phyloP scores from a whole-genome alignment of 2,113 vertebrate species.

The Cyanoramphus novaezelandiae region DNA sequence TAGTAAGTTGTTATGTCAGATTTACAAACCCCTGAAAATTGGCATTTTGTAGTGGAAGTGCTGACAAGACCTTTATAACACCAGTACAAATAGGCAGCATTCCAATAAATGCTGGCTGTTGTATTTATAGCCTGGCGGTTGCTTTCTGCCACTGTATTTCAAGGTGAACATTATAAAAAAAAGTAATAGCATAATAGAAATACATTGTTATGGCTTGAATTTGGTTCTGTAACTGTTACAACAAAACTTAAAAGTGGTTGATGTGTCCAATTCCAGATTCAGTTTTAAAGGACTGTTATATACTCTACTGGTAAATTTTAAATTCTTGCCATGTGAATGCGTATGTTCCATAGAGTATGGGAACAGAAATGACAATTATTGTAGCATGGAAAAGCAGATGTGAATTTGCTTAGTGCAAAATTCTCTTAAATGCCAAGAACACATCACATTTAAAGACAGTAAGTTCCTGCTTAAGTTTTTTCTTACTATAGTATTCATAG shows the following conservation, averaged over 20 bases:
- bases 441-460: not conserved
- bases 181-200: not conserved
- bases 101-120: not conserved
- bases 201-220: not conserved
- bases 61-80: conserved; percentile 45
- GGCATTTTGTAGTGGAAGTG: conserved; percentile 18
- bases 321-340: not conserved
- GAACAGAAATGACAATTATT: not conserved
- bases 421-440: not conserved
- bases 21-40: conserved; percentile 20
- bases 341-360: not conserved
- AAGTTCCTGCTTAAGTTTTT: not conserved
- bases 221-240: not conserved
- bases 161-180: not conserved
- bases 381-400: not conserved
- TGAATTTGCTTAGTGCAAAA: not conserved
- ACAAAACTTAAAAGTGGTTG: not conserved
- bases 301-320: not conserved
- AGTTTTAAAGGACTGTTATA: not conserved
- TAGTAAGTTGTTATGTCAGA: conserved; percentile 22
- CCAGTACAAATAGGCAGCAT: not conserved
- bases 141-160: conserved; percentile 9
- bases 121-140: not conserved
- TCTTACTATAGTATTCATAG: not conserved
- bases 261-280: not conserved